phyloP scores from a whole-genome alignment of 1,140 invertebrate genomes.

The Drosophila sucinea region DNA sequence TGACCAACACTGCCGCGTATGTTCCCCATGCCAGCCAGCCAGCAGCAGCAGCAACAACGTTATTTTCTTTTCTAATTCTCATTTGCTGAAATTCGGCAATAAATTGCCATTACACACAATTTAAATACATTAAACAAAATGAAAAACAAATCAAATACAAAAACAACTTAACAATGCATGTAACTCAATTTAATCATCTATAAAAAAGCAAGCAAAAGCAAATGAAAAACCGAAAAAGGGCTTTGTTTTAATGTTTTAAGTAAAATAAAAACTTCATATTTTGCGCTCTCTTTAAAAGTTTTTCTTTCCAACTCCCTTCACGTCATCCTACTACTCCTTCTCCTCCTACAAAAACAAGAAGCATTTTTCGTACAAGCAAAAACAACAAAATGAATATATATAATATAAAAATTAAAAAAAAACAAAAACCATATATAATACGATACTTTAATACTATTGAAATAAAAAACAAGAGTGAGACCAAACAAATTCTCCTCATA shows the following conservation, averaged over 20 bases:
- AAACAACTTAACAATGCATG: constrained; percentile 36
- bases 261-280: constrained; percentile 34
- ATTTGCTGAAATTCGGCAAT: constrained; percentile 41
- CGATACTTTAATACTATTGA: constrained; percentile 82
- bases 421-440: constrained; percentile 71
- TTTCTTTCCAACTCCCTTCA: constrained; percentile 16
- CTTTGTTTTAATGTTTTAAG: constrained; percentile 66
- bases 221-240: constrained; percentile 42
- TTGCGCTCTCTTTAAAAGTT: constrained; percentile 29
- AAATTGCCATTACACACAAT: constrained; percentile 50
- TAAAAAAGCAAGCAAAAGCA: constrained; percentile 27
- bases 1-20: constrained; percentile 35
- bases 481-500: constrained; percentile 69
- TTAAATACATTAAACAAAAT: constrained; percentile 36
- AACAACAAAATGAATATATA: constrained; percentile 55
- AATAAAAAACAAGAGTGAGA: constrained; percentile 71
- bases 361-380: constrained; percentile 56
- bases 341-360: constrained; percentile 10
- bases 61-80: constrained; percentile 16
- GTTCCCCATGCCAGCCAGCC: constrained; percentile 10
- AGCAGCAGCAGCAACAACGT: constrained; percentile 8
- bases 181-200: constrained; percentile 21
- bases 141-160: constrained; percentile 17
- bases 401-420: constrained; percentile 38
- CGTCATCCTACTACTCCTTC: background rate